phyloP scores from a whole-genome alignment of 2,113 vertebrate species.

The human region DNA sequence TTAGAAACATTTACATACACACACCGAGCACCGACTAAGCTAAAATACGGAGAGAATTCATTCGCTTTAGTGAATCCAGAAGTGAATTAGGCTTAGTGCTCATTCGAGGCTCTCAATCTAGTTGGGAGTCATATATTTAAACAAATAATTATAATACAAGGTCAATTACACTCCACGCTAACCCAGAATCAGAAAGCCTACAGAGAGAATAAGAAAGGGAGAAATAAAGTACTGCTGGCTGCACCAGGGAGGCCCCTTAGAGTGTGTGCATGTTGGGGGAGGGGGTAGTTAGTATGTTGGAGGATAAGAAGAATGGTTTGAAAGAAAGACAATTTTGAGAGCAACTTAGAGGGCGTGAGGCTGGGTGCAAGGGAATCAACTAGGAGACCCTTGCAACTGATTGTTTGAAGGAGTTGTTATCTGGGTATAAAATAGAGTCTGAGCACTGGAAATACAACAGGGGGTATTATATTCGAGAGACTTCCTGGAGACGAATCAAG shows the following conservation, averaged over 20 bases:
- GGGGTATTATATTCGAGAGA: not conserved
- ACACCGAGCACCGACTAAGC: accelerated
- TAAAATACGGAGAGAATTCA: not conserved
- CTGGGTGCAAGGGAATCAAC: not conserved
- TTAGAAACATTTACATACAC: not conserved
- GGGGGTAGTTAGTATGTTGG: accelerated
- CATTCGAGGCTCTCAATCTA: not conserved
- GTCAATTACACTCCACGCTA: no score
- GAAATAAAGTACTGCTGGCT: accelerated
- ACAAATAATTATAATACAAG: not conserved
- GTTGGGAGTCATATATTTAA: not conserved
- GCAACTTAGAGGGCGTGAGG: accelerated
- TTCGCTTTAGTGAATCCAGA: not conserved
- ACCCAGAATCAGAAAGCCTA: not conserved
- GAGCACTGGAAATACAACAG: not conserved
- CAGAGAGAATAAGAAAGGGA: not conserved
- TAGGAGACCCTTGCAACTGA: not conserved
- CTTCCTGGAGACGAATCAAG: not conserved
- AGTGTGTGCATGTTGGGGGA: not conserved
- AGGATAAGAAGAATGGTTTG: not conserved
- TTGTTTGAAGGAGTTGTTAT: not conserved
- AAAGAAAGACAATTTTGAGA: not conserved
- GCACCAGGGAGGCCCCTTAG: not conserved
- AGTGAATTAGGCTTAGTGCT: not conserved
- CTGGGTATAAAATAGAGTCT: not conserved